These are phyloP conservation scores for Balearica regulorum DNA, from an alignment of 2,797 vertebrate species.

Conservation along the genomic window DNA sequence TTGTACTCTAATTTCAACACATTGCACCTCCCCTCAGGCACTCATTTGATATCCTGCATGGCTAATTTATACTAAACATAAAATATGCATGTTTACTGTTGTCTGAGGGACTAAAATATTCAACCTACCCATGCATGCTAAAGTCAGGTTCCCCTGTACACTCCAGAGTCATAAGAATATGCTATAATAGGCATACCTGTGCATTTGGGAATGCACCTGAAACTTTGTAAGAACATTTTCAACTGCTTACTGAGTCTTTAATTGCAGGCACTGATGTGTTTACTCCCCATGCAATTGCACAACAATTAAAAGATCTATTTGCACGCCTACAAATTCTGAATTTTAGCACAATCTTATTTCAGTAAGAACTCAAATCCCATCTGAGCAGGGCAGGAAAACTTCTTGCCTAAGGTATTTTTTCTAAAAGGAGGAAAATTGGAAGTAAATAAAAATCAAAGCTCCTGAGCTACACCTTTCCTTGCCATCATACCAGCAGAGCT, in stretches of 20 bases:
- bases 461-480: not conserved
- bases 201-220: slow-evolving; percentile 60
- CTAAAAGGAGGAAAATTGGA: not conserved
- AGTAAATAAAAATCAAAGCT: not conserved
- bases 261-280: slow-evolving; percentile 40
- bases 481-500: not conserved
- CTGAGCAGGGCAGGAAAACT: not conserved
- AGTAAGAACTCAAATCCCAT: not conserved
- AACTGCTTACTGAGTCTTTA: slow-evolving; percentile 28
- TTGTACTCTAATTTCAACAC: slow-evolving; percentile 3
- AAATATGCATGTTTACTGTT: slow-evolving; percentile 43
- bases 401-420: not conserved
- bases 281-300: slow-evolving; percentile 39
- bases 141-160: slow-evolving; percentile 21
- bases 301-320: slow-evolving; percentile 34
- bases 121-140: slow-evolving; percentile 24
- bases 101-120: slow-evolving; percentile 25
- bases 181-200: slow-evolving; percentile 37
- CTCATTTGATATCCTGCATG: slow-evolving; percentile 39
- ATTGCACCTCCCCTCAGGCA: slow-evolving; percentile 24
- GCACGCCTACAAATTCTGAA: not conserved
- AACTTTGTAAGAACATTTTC: slow-evolving; percentile 58
- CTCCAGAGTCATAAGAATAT: slow-evolving; percentile 56
- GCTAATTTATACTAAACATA: slow-evolving; percentile 50
- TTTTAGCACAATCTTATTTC: not conserved